These are phyloP conservation scores for Drosophila ustulata DNA, from an alignment of 2,888 invertebrate genomes.

Conservation along the genomic window DNA sequence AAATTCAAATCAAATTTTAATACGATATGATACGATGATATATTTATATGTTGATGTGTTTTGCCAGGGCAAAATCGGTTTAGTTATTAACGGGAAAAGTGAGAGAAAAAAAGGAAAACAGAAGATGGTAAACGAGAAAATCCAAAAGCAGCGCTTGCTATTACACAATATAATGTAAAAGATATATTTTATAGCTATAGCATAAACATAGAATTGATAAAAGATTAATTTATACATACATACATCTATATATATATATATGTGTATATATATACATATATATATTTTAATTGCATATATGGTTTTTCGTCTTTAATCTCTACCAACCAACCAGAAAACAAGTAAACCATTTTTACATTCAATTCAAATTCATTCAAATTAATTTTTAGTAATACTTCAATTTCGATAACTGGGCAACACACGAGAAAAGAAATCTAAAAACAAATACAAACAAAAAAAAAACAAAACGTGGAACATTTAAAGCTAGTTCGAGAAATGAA, in stretches of 20 bases:
- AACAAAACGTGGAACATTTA: constrained; percentile 46
- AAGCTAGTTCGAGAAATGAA: constrained; percentile 67
- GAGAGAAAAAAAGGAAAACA: constrained; percentile 1
- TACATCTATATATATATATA: constrained; percentile 57
- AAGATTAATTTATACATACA: constrained; percentile 66
- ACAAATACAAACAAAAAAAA: constrained; percentile 17
- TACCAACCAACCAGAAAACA: constrained; percentile 43
- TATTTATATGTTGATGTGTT: constrained; percentile 33
- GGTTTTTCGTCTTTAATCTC: constrained; percentile 71
- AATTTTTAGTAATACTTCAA: constrained; percentile 77
- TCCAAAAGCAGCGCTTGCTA: constrained; percentile 64
- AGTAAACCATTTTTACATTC: constrained; percentile 77
- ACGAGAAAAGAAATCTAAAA: constrained; percentile 22
- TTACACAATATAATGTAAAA: constrained; percentile 73
- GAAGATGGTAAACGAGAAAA: constrained; percentile 30
- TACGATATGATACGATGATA: constrained; percentile 40
- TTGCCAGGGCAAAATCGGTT: constrained; percentile 45
- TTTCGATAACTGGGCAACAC: constrained; percentile 51
- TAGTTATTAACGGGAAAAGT: constrained; percentile 44
- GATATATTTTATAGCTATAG: constrained; percentile 73
- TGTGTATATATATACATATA: constrained; percentile 58
- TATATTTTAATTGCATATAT: constrained; percentile 58
- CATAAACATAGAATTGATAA: constrained; percentile 74
- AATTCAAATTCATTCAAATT: constrained; percentile 76
- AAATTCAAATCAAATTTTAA: constrained; percentile 51